Evolutionary conservation across 2,888 invertebrate genomes (phyloP), one percentile per base, ranked within the genome.

Genomic region (Melanchra persicariae): DNA sequence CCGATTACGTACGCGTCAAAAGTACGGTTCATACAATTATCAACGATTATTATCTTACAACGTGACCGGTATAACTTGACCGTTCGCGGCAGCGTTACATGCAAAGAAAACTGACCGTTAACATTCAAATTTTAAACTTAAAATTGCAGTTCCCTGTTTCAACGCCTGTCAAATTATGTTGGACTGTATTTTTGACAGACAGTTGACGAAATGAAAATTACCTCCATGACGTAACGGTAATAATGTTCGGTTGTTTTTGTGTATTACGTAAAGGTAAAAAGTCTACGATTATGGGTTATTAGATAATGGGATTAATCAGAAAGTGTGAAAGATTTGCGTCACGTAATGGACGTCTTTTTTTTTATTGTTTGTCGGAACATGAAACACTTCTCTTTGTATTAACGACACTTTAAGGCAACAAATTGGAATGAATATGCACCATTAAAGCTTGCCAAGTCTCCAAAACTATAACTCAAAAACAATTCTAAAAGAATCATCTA

Each of bases 1-100:
- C 58, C 65, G 80, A 75, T 78, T 82, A 82, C 54, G 62, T 66
- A 64, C 70, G 65, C 69, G 52, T 71, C 43, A 71, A 76, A 66
- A 34, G 58, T 73, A 70, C 65, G 54, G 58, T 62, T 67, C 64
- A 70, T 58, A 61, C 70, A 70, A 76, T 76, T 74, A 75, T 65
- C 68, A 26, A 59, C 69, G 55, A 64, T 77, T 70, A 61, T 51
- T 70, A 74, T 80, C 62, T 68, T 43, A 43, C 22, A 59, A 59
- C 19, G 0, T 1, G 9, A 24, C 76, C 54, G 65, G n/a, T 52
- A 26, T 61, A 49, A 47, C 10, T 58, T 61, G 47, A n/a, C 24
- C 8, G 17, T 45, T 54, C 8, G 2, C 17, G 4, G 43, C 12
- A 17, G 62, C 52, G 43, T 34, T 37, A 26, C 19, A 17, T 47